Conservation (phyloP, 2,797 vertebrate species). For the Rhadinocentrus ornatus region DNA sequence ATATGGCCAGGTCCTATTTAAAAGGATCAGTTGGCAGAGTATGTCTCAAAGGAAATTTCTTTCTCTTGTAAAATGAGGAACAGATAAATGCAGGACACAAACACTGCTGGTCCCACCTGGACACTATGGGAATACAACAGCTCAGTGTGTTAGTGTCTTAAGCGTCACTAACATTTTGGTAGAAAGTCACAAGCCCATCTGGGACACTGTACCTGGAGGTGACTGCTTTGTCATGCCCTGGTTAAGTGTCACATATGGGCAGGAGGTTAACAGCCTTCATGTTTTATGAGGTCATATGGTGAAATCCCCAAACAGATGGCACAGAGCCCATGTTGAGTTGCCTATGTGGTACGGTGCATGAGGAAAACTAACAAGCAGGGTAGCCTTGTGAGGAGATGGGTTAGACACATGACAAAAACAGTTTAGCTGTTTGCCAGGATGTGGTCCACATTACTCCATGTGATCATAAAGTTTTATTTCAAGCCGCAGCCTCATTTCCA, state of each 20-base stretch:
- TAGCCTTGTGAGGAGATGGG: constrained; percentile 44
- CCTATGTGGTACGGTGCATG: constrained; percentile 28
- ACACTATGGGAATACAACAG: constrained; percentile 30
- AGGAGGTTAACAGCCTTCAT: constrained; percentile 56
- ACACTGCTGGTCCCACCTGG: constrained; percentile 33
- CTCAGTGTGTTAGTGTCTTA: background rate
- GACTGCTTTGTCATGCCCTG: constrained; percentile 55
- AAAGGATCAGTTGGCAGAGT: constrained; percentile 44
- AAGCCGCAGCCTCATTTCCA: constrained; percentile 67
- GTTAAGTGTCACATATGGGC: constrained; percentile 53
- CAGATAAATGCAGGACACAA: constrained; percentile 32
- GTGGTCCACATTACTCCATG: constrained; percentile 50
- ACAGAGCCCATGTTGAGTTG: constrained; percentile 27
- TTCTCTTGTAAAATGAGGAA: constrained; percentile 56
- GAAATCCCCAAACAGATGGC: constrained; percentile 62
- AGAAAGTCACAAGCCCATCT: constrained; percentile 34
- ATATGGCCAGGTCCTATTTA: constrained; percentile 26
- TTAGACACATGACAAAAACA: constrained; percentile 45
- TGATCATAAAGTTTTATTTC: constrained; percentile 64
- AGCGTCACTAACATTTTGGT: constrained; percentile 44
- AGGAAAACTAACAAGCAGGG: constrained; percentile 56
- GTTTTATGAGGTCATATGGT: constrained; percentile 54
- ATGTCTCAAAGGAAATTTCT: constrained; percentile 56
- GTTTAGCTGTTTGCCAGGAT: constrained; percentile 49
- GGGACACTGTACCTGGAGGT: constrained; percentile 49